These are phyloP conservation scores for Acrossocheilus fasciatus DNA, from an alignment of 2,797 vertebrate genomes.

Conservation along the genomic window DNA sequence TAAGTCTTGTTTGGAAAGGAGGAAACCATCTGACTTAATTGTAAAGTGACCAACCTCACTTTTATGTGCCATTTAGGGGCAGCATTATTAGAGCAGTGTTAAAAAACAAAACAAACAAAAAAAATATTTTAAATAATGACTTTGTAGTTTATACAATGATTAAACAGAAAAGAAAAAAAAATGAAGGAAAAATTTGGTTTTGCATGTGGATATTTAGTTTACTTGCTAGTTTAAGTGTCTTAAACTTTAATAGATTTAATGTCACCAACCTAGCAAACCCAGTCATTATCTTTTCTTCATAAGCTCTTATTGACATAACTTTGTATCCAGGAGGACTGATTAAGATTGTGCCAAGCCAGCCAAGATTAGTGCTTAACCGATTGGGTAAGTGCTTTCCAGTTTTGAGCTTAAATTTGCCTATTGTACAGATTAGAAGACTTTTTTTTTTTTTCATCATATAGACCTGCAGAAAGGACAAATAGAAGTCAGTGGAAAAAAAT, in stretches of 20 bases:
- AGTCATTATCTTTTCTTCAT: background rate
- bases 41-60: background rate
- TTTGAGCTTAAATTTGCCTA: background rate
- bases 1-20: background rate
- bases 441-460: background rate
- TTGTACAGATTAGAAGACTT: background rate
- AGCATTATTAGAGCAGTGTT: background rate
- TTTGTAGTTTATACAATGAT: background rate
- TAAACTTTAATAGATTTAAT: background rate
- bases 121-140: background rate
- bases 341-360: background rate
- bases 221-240: background rate
- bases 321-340: background rate
- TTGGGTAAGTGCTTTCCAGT: background rate
- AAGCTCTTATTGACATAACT: background rate
- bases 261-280: background rate
- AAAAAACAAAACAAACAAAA: background rate
- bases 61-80: background rate
- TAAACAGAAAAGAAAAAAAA: background rate
- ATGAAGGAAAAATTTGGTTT: background rate
- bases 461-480: background rate
- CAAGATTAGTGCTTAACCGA: background rate
- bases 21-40: background rate
- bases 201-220: background rate
- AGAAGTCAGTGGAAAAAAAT: slow-evolving; percentile 35